A percentile compares a stretch with the other conserved stretches of the same genome.
These are phyloP conservation scores for Chaetophractus vellerosus DNA, from an alignment of 2,797 vertebrate genomes.

Conservation along the genomic window DNA sequence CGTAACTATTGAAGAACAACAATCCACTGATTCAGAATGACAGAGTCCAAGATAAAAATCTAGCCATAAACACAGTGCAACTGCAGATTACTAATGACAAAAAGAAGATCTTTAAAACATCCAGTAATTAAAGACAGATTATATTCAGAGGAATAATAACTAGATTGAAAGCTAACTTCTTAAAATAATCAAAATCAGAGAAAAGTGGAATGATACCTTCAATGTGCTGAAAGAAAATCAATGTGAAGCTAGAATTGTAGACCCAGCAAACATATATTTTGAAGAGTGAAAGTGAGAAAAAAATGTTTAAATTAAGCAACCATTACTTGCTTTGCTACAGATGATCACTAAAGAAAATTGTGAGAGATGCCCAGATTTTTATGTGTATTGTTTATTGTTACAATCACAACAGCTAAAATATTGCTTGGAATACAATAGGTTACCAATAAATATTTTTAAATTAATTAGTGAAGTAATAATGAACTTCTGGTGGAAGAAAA, in stretches of 20 bases:
- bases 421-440: background rate
- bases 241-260: background rate
- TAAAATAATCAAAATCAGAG: background rate
- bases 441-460: background rate
- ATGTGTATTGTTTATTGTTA: background rate
- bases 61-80: background rate
- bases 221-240: background rate
- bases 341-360: background rate
- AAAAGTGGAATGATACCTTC: background rate
- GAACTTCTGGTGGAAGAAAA: background rate
- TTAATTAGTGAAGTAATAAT: background rate
- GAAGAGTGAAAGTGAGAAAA: background rate
- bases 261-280: background rate
- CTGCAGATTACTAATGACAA: background rate
- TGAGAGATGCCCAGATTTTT: background rate
- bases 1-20: background rate
- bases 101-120: background rate
- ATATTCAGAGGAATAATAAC: background rate
- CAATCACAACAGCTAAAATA: background rate
- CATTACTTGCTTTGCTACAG: background rate
- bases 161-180: background rate
- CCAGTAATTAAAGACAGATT: background rate
- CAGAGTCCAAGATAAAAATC: background rate
- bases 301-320: background rate
- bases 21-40: background rate